A percentile compares a stretch with the other conserved stretches of the same genome.
Evolutionary conservation across 2,888 invertebrate species (phyloP).

Genomic region (Chydorus sphaericus): DNA sequence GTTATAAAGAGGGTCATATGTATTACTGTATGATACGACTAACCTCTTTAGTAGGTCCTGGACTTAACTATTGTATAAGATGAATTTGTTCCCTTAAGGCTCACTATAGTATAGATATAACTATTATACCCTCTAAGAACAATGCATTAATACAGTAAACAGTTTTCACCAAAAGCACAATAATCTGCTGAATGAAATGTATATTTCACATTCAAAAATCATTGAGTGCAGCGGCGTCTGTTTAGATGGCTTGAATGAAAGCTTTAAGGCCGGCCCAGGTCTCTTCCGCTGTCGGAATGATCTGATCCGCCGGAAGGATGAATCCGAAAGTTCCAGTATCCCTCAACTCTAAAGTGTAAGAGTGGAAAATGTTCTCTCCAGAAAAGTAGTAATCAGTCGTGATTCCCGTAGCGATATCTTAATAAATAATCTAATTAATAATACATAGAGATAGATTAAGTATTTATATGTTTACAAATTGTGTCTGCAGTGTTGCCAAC

Average conservation of each 20-base stretch:
- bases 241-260: conserved; percentile 11
- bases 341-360: conserved; percentile 12
- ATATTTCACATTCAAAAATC: too few relatives aligned
- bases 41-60: too few relatives aligned
- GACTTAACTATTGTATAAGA: too few relatives aligned
- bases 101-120: too few relatives aligned
- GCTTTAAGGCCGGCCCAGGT: conserved; percentile 50
- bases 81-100: too few relatives aligned
- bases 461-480: conserved; percentile 16
- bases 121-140: too few relatives aligned
- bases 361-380: not conserved
- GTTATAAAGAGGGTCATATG: too few relatives aligned
- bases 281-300: conserved; percentile 49
- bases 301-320: conserved; percentile 7
- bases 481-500: conserved; percentile 18
- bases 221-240: too few relatives aligned
- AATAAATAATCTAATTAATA: not conserved
- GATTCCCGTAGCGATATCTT: conserved; percentile 12
- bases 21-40: too few relatives aligned
- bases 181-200: too few relatives aligned
- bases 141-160: too few relatives aligned
- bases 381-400: conserved; percentile 12
- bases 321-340: conserved; percentile 12
- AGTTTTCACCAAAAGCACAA: too few relatives aligned
- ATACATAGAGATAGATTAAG: not conserved